phyloP scores from a whole-genome alignment of 2,888 invertebrate species.

The Cylindroiulus punctatus region DNA sequence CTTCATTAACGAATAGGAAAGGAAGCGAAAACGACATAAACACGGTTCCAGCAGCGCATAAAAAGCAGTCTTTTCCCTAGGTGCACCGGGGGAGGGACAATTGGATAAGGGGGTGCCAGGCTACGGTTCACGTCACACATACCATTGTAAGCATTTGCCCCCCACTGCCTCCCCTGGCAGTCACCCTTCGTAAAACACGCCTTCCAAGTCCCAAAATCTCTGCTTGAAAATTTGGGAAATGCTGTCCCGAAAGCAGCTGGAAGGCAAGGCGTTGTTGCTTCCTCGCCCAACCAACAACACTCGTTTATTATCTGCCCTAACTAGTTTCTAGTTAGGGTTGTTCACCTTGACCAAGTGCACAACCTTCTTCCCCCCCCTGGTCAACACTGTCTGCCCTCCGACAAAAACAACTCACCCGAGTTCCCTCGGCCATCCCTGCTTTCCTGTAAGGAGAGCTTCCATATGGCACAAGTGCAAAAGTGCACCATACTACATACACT shows the following conservation, averaged over 20 bases:
- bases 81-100: slow-evolving; percentile 42
- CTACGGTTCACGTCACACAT: slow-evolving; percentile 43
- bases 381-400: not conserved
- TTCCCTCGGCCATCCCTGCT: not conserved
- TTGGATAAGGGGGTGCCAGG: slow-evolving; percentile 39
- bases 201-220: not conserved
- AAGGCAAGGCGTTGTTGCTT: slow-evolving; percentile 42
- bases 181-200: slow-evolving; percentile 45
- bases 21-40: not conserved
- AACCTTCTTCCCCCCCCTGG: slow-evolving; percentile 18
- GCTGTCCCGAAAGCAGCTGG: not conserved
- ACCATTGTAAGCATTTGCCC: slow-evolving; percentile 43
- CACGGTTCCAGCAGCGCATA: not conserved
- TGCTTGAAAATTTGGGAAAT: not conserved
- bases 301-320: slow-evolving; percentile 45
- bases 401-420: not conserved
- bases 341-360: slow-evolving; percentile 47
- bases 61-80: not conserved
- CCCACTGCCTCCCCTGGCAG: not conserved
- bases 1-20: slow-evolving; percentile 30
- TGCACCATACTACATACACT: no score
- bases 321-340: slow-evolving; percentile 47
- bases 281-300: slow-evolving; percentile 37
- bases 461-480: not conserved
- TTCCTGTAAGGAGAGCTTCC: slow-evolving; percentile 21